A percentile compares a stretch with the other conserved stretches of the same genome.
Evolutionary conservation across 2,113 vertebrate species (phyloP).

Genomic region (Bufo gargarizans): DNA sequence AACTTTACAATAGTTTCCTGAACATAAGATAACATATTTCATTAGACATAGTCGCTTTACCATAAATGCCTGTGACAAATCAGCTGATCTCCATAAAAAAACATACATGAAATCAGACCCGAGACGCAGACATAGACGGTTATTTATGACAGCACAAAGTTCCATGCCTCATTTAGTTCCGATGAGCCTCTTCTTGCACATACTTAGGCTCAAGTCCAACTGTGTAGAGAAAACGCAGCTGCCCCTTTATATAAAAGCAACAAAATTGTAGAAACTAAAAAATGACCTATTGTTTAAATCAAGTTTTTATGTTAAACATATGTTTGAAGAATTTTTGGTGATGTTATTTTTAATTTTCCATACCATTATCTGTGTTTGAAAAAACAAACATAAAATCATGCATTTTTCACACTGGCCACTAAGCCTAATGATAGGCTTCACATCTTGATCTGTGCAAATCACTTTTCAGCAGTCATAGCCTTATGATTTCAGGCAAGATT

Average conservation of each 20-base stretch:
- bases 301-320: too few species aligned
- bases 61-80: background rate
- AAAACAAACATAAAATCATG: too few species aligned
- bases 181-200: constrained; percentile 3
- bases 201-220: background rate
- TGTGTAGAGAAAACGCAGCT: background rate
- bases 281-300: background rate
- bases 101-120: background rate
- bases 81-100: background rate
- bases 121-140: background rate
- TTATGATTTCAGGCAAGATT: too few species aligned
- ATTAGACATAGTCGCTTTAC: background rate
- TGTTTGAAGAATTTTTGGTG: too few species aligned
- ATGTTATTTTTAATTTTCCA: too few species aligned
- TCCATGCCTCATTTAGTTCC: constrained; percentile 24
- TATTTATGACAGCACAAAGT: constrained; percentile 15
- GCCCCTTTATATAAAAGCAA: background rate
- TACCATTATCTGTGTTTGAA: too few species aligned
- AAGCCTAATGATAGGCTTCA: too few species aligned
- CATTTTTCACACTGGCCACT: too few species aligned
- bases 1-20: background rate
- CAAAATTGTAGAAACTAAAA: background rate
- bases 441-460: too few species aligned
- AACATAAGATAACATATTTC: background rate
- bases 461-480: too few species aligned